Percentiles rank a stretch among this genome's conserved stretches.
Conservation (phyloP, 2,888 invertebrate genomes). For the Diarsia rubi region DNA sequence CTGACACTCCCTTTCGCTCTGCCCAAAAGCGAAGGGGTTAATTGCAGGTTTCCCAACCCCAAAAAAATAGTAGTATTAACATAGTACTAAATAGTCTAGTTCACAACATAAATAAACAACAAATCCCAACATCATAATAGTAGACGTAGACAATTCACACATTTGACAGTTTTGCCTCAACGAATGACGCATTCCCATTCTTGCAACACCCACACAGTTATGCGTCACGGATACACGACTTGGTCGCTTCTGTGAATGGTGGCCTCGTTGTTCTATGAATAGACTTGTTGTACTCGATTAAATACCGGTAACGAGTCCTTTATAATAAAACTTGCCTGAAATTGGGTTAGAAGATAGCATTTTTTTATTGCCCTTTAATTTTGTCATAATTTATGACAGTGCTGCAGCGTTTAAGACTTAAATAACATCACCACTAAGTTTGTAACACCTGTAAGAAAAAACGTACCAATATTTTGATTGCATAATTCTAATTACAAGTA, state of each 20-base stretch:
- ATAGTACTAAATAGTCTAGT: background rate
- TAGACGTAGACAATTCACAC: background rate
- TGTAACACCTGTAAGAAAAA: background rate
- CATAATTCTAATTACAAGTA: background rate
- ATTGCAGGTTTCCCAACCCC: too few relatives aligned
- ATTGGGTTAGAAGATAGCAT: background rate
- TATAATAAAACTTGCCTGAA: constrained; percentile 1
- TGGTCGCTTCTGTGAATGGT: constrained; percentile 15
- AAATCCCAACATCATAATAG: background rate
- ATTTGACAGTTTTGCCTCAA: constrained; percentile 8
- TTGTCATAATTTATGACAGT: background rate
- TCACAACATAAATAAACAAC: too few relatives aligned
- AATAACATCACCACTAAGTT: background rate
- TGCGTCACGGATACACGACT: constrained; percentile 21
- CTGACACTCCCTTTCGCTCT: too few relatives aligned
- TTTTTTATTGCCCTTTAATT: background rate
- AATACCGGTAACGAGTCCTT: background rate
- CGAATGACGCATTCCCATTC: constrained; percentile 19
- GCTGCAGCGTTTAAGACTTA: background rate
- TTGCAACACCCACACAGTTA: constrained; percentile 38
- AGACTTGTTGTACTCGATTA: background rate
- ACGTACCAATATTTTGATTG: background rate
- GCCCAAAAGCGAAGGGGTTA: too few relatives aligned
- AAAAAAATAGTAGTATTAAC: too few relatives aligned
- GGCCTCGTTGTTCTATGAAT: constrained; percentile 11